Percentiles rank a stretch among this genome's conserved stretches.
Conservation (phyloP, 2,797 vertebrate genomes). For the Picus viridis region DNA sequence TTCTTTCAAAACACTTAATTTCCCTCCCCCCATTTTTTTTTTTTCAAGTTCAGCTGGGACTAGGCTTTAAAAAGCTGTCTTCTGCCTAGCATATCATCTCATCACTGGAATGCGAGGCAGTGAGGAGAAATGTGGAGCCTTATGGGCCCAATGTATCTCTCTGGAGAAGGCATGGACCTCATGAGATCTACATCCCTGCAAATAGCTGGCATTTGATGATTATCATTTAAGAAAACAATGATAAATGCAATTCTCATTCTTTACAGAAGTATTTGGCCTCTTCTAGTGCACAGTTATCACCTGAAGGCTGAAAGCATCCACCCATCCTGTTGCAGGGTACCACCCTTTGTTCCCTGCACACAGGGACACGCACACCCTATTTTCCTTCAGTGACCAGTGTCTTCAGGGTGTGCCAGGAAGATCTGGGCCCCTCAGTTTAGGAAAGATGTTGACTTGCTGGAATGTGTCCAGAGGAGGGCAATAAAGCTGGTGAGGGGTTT, state of each 20-base stretch:
- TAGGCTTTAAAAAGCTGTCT: not conserved
- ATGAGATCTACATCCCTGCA: not conserved
- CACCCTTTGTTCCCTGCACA: not conserved
- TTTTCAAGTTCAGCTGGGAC: not conserved
- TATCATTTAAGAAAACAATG: not conserved
- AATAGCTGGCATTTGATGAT: not conserved
- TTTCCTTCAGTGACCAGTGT: not conserved
- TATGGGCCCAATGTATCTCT: not conserved
- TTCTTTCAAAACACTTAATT: not conserved
- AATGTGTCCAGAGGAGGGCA: no score
- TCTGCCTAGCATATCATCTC: not conserved
- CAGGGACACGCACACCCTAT: not conserved
- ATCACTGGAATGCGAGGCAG: not conserved
- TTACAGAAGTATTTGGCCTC: not conserved
- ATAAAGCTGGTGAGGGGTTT: no score
- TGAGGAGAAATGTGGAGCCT: not conserved
- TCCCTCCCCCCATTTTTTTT: not conserved
- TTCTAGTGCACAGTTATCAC: not conserved
- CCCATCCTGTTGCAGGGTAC: not conserved
- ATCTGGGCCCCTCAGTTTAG: not conserved
- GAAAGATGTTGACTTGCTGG: no score
- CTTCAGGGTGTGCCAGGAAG: not conserved
- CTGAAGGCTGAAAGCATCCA: not conserved
- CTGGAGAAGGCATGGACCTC: not conserved
- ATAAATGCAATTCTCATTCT: not conserved